Evolutionary conservation across 2,113 vertebrate genomes (phyloP).

Genomic region (Rhea americana): DNA sequence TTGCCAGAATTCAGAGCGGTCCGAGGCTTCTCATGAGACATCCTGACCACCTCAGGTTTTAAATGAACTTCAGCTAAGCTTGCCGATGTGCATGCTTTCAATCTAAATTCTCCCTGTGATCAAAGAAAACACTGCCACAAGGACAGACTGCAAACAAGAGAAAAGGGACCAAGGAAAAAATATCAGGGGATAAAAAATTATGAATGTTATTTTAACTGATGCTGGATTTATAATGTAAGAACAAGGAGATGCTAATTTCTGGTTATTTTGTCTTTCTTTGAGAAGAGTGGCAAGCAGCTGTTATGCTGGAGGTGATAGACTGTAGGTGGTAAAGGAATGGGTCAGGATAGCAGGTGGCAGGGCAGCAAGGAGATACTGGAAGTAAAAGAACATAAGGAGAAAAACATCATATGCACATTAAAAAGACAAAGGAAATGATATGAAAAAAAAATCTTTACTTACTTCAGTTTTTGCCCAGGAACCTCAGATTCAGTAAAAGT

Average conservation of each 20-base stretch:
- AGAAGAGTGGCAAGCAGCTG: not conserved
- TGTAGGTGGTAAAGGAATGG: not conserved
- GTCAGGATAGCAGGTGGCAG: not conserved
- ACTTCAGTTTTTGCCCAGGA: not conserved
- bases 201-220: not conserved
- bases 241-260: not conserved
- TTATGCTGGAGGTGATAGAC: not conserved
- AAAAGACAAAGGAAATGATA: not conserved
- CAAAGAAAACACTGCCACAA: not conserved
- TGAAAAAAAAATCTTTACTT: not conserved
- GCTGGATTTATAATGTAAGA: not conserved
- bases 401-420: not conserved
- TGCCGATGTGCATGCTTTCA: not conserved
- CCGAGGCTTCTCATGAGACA: not conserved
- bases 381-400: conserved; percentile 23
- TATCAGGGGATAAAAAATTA: conserved; percentile 8
- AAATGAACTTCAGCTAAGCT: not conserved
- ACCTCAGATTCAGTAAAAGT: not conserved
- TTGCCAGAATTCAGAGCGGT: conserved; percentile 2
- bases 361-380: not conserved
- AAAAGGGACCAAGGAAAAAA: not conserved
- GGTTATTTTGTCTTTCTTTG: not conserved
- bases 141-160: not conserved
- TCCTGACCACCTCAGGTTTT: not conserved
- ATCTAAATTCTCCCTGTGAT: not conserved